A percentile compares a stretch with the other conserved stretches of the same genome.
These are phyloP conservation scores for Drosophila eugracilis DNA, from an alignment of 1,140 invertebrate genomes.

Conservation along the genomic window DNA sequence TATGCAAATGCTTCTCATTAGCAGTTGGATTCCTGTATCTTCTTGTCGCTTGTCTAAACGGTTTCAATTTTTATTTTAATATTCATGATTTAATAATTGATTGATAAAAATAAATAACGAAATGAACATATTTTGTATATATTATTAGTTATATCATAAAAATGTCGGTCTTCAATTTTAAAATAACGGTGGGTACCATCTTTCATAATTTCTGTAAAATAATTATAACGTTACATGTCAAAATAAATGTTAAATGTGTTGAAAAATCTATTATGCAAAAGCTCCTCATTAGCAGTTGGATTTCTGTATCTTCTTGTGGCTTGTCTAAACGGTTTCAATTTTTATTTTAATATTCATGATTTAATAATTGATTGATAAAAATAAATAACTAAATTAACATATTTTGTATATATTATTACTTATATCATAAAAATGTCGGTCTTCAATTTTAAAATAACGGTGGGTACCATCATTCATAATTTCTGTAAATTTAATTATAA, in stretches of 20 bases:
- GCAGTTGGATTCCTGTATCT: constrained; percentile 47
- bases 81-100: not conserved
- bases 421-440: constrained; percentile 35
- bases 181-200: constrained; percentile 25
- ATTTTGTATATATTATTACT: too few relatives aligned
- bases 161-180: constrained; percentile 58
- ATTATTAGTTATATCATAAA: not conserved
- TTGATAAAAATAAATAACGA: not conserved
- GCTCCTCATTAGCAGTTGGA: constrained; percentile 31
- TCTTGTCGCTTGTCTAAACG: constrained; percentile 49
- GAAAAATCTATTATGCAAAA: constrained; percentile 34
- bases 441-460: constrained; percentile 42
- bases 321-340: constrained; percentile 41
- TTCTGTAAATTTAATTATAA: too few relatives aligned
- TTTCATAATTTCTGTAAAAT: not conserved
- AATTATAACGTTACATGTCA: too few relatives aligned
- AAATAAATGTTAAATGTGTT: constrained; percentile 41
- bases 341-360: not conserved
- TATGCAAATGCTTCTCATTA: constrained; percentile 25
- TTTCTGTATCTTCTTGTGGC: constrained; percentile 55
- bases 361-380: not conserved
- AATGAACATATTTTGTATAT: too few relatives aligned
- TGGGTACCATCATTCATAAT: constrained; percentile 17
- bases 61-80: constrained; percentile 19
- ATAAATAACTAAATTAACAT: too few relatives aligned